Conservation (phyloP, 1,140 invertebrate genomes). For the Pentalonia nigronervosa region DNA sequence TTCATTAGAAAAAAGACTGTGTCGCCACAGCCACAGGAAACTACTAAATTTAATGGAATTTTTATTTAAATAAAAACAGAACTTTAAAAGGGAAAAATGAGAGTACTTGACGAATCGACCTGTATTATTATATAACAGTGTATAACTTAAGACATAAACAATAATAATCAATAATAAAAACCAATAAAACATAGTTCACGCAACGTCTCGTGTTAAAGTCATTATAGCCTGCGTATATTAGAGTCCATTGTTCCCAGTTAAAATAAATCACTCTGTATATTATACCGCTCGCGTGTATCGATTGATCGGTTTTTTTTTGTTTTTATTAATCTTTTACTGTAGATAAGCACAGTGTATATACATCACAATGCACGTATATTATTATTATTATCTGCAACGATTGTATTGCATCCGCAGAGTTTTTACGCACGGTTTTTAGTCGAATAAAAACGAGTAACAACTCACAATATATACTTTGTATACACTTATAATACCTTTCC, state of each 20-base stretch:
- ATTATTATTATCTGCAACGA: not conserved
- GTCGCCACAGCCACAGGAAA: too few relatives aligned
- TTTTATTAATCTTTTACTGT: not conserved
- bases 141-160: too few relatives aligned
- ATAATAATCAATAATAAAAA: too few relatives aligned
- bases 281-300: too few relatives aligned
- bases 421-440: not conserved
- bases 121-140: too few relatives aligned
- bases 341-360: not conserved
- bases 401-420: not conserved
- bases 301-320: not conserved
- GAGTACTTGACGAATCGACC: too few relatives aligned
- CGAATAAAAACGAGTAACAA: constrained; percentile 16
- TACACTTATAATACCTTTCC: not conserved
- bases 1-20: too few relatives aligned
- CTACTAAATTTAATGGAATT: too few relatives aligned
- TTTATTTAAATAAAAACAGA: too few relatives aligned
- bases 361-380: not conserved
- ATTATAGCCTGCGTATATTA: not conserved
- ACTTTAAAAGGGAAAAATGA: too few relatives aligned
- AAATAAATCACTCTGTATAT: not conserved
- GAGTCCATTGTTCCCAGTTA: not conserved
- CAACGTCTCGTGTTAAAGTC: too few relatives aligned
- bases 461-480: not conserved
- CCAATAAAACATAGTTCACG: too few relatives aligned